Conservation (phyloP, 1,140 invertebrate genomes). For the Neodiprion fabricii region DNA sequence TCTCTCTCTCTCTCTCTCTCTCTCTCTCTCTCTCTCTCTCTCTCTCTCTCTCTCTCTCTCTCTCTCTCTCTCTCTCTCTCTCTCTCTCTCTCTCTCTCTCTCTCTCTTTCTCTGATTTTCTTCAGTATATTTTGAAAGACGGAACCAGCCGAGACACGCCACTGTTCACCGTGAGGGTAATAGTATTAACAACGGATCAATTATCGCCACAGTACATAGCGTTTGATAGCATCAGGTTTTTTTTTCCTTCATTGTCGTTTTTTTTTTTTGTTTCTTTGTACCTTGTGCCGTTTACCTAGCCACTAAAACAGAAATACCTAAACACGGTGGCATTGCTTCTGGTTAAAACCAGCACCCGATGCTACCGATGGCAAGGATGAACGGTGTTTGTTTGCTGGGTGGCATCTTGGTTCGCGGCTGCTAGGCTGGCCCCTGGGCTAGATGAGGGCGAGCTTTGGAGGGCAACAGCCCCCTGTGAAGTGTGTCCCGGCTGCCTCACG, state of each 20-base stretch:
- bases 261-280: slow-evolving; percentile 16
- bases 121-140: too few species aligned
- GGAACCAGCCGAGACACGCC: too few species aligned
- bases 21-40: too few species aligned
- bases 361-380: neutral
- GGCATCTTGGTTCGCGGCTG: slow-evolving; percentile 53
- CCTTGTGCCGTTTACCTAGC: slow-evolving; percentile 15
- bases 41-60: too few species aligned
- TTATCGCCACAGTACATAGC: too few species aligned
- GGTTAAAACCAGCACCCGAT: neutral
- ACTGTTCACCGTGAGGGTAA: too few species aligned
- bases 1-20: too few species aligned
- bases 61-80: too few species aligned
- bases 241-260: neutral
- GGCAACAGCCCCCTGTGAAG: slow-evolving; percentile 59
- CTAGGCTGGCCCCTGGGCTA: slow-evolving; percentile 60
- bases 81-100: too few species aligned
- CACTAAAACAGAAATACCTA: neutral
- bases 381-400: slow-evolving; percentile 40
- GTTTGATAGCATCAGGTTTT: too few species aligned
- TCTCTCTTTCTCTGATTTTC: too few species aligned
- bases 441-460: slow-evolving; percentile 62
- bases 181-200: too few species aligned
- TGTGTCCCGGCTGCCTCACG: slow-evolving; percentile 57
- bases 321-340: neutral